These are phyloP conservation scores for Eledona agricola DNA, from an alignment of 2,888 invertebrate species.

Conservation along the genomic window DNA sequence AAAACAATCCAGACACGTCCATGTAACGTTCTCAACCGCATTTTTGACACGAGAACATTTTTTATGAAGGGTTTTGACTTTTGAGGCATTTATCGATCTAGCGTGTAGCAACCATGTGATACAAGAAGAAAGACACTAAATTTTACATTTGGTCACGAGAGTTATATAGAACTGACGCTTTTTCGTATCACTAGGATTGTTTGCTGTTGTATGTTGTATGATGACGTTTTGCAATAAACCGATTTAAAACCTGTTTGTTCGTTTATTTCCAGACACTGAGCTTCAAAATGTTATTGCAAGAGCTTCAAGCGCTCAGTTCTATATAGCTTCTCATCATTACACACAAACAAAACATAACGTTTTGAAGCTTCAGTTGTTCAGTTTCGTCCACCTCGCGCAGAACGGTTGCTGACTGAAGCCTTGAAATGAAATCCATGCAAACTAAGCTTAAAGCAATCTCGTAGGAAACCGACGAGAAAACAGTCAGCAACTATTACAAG, in stretches of 20 bases:
- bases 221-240: constrained; percentile 46
- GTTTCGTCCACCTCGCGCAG: constrained; percentile 23
- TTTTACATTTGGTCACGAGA: constrained; percentile 45
- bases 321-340: constrained; percentile 58
- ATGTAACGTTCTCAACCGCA: constrained; percentile 10
- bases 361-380: constrained; percentile 60
- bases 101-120: constrained; percentile 49
- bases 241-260: constrained; percentile 48
- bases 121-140: constrained; percentile 44
- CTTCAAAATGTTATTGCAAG: constrained; percentile 62
- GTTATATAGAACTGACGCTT: constrained; percentile 63
- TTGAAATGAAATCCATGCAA: too few relatives aligned
- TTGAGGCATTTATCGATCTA: constrained; percentile 48
- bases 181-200: constrained; percentile 43
- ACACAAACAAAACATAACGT: constrained; percentile 51
- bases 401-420: too few relatives aligned
- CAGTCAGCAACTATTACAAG: constrained; percentile 38
- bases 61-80: constrained; percentile 44
- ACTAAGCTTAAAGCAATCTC: constrained; percentile 6
- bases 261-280: constrained; percentile 55
- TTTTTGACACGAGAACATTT: constrained; percentile 24
- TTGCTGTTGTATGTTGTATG: constrained; percentile 42
- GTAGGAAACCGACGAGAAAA: constrained; percentile 17
- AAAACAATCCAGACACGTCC: constrained; percentile 3
- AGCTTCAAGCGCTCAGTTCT: constrained; percentile 59